Conservation (phyloP, 2,888 invertebrate genomes). For the Lasius fuliginosus region DNA sequence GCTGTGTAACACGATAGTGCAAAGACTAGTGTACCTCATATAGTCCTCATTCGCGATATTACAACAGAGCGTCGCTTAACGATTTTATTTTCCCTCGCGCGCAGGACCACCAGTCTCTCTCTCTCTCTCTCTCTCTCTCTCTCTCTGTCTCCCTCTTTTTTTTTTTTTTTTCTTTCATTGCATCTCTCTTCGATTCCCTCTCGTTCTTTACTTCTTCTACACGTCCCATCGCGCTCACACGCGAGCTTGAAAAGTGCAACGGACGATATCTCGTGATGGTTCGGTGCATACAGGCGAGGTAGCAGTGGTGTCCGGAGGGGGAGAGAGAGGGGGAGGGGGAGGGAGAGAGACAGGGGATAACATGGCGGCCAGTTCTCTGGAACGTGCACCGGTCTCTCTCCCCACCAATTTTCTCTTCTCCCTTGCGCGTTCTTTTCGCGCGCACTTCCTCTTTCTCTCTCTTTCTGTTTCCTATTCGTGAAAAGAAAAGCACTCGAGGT, state of each 20-base stretch:
- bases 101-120: conserved; percentile 40
- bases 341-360: conserved; percentile 56
- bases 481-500: conserved; percentile 60
- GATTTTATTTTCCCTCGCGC: conserved; percentile 65
- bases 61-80: conserved; percentile 52
- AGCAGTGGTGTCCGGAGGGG: background rate
- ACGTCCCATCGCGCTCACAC: conserved; percentile 59
- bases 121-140: background rate
- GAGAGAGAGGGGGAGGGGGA: conserved; percentile 34
- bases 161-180: too few relatives aligned
- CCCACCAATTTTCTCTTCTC: conserved; percentile 65
- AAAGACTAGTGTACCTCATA: background rate
- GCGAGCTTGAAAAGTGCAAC: conserved; percentile 76
- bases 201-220: conserved; percentile 16
- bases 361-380: conserved; percentile 78
- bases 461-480: conserved; percentile 37
- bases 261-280: conserved; percentile 75
- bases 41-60: conserved; percentile 38
- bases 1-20: background rate
- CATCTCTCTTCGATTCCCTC: conserved; percentile 11
- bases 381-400: conserved; percentile 66
- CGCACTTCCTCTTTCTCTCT: conserved; percentile 39
- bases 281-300: conserved; percentile 56
- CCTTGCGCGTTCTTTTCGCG: conserved; percentile 19
- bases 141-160: background rate